Evolutionary conservation across 2,797 vertebrate genomes (phyloP), one percentile per base, ranked within the genome.

Genomic region (Hypotaenidia okinawae): DNA sequence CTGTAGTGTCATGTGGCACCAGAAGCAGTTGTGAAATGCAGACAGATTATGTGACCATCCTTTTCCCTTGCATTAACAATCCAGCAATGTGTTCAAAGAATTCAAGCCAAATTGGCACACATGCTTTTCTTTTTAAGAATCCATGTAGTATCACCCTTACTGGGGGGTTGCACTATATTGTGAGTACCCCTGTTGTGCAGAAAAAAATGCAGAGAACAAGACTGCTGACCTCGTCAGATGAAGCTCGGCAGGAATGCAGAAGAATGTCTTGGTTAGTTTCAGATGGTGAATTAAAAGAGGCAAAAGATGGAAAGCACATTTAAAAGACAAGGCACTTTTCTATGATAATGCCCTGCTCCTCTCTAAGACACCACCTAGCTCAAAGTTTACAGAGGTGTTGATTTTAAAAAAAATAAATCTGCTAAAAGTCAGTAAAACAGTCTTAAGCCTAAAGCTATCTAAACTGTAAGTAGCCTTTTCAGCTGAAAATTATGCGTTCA

Each of bases 191-290:
- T 75, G 94, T 95, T 66, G 94, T 70, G 93, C 66, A 83, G 86
- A 77, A 94, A 95, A 93, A 96, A 94, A 84, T 55, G 58, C 68
- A 52, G 80, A 88, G 95, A 96, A 86, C 78, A 52, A 87, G 92
- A 94, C 89, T 84, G 74, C 95, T 96, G 96, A 96, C 94, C 91
- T 97, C 70, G 5, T 96, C 94, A 96, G 88, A 95, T 91, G 91
- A 95, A 88, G 79, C 95, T 94, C 79, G 2, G 90, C 89, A 87
- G 95, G 95, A 92, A 89, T 76, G 94, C 74, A 91, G 59, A 91
- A 93, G 84, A 95, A 90, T 93, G 84, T 77, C 89, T 94, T 87
- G 74, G 77, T 89, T 95, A 92, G 90, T 93, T 95, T 95, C 82
- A 93, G 80, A 66, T 1, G 15, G 67, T 51, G 84, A 96, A 94